Percentiles rank a stretch among this genome's conserved stretches.
Conservation (phyloP, 2,113 vertebrate genomes). For the Misgurnus anguillicaudatus region DNA sequence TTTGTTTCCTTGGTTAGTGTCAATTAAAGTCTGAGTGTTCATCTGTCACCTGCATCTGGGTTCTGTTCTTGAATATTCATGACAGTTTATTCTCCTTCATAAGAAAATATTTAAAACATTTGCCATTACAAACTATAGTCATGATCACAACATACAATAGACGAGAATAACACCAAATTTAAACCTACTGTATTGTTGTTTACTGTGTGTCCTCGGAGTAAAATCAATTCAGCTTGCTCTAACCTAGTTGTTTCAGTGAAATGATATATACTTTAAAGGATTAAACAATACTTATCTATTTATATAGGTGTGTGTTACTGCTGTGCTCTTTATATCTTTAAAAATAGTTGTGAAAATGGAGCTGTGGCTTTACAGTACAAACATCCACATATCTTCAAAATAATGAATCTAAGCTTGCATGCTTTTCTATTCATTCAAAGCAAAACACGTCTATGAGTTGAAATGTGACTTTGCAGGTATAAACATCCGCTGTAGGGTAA, state of each 20-base stretch:
- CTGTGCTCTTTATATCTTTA: slow-evolving; percentile 16
- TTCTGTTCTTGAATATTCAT: too few species aligned
- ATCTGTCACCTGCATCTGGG: too few species aligned
- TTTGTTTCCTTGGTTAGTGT: too few species aligned
- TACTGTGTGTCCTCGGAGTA: slow-evolving; percentile 4
- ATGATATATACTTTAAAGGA: slow-evolving; percentile 34
- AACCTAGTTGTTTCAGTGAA: slow-evolving; percentile 35
- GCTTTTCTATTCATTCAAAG: slow-evolving; percentile 15
- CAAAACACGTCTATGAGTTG: too few species aligned
- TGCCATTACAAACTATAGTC: neutral
- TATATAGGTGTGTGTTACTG: neutral
- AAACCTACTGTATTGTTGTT: neutral
- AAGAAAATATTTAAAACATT: neutral
- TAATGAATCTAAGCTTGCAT: neutral
- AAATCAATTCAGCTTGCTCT: slow-evolving; percentile 34
- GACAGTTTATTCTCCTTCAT: neutral
- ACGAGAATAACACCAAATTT: neutral
- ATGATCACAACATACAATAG: neutral
- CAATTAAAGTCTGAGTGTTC: too few species aligned
- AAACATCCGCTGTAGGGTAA: neutral
- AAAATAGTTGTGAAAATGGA: slow-evolving; percentile 21
- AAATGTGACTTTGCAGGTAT: neutral
- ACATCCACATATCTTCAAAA: neutral
- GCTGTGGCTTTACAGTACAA: slow-evolving; percentile 1
- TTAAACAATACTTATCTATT: neutral